Evolutionary conservation across 92 coral and sea anemone species (phyloP).

Genomic region (Porites lobata): DNA sequence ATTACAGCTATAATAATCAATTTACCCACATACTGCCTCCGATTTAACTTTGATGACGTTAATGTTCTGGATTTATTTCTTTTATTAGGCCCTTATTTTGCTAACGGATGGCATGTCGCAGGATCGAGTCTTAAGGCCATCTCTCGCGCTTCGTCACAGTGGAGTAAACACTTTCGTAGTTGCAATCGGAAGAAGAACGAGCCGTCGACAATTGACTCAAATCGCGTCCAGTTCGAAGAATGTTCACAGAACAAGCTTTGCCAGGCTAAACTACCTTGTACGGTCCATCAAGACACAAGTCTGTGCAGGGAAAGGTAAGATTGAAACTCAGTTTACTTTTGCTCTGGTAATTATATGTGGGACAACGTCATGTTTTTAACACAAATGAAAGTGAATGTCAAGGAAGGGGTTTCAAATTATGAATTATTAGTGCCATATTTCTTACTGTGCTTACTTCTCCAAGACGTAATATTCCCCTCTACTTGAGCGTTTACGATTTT

Average conservation of each 20-base stretch:
- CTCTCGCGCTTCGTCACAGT: slow-evolving; percentile 48
- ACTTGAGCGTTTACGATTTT: too few species aligned
- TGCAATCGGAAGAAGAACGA: slow-evolving; percentile 71
- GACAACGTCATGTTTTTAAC: too few species aligned
- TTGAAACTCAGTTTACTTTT: too few species aligned
- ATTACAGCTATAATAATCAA: too few species aligned
- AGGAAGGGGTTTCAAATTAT: too few species aligned
- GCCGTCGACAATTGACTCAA: slow-evolving; percentile 44
- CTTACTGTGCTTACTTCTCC: too few species aligned
- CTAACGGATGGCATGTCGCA: slow-evolving; percentile 75
- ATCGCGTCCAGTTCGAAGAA: slow-evolving; percentile 68
- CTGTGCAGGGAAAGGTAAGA: slow-evolving; percentile 48
- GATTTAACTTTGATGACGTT: neutral
- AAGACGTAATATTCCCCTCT: too few species aligned
- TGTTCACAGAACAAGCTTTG: slow-evolving; percentile 59
- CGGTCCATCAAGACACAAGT: slow-evolving; percentile 54
- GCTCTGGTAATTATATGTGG: too few species aligned
- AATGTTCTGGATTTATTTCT: neutral
- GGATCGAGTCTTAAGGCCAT: slow-evolving; percentile 62
- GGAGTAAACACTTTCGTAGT: slow-evolving; percentile 69
- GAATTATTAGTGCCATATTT: too few species aligned
- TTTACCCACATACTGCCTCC: too few species aligned
- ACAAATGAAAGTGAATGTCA: too few species aligned
- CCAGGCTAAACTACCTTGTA: slow-evolving; percentile 45
- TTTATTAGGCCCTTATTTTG: slow-evolving; percentile 42